Conservation (phyloP, 2,888 invertebrate species). For the Caenorhabditis uteleia region DNA sequence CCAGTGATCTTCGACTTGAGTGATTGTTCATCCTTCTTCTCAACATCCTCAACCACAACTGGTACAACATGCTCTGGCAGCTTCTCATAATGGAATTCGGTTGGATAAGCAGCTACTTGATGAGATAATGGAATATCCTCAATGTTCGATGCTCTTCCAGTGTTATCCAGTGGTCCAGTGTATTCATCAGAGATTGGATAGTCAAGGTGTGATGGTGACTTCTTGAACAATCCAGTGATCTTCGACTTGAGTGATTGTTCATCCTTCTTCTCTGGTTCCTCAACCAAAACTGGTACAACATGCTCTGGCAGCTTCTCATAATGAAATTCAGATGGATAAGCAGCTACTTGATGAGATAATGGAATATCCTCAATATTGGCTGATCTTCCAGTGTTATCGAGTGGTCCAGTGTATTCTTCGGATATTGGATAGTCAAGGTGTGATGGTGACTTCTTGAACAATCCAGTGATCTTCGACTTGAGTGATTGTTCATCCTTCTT, state of each 20-base stretch:
- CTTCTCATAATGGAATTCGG: not conserved
- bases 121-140: not conserved
- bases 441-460: conserved; percentile 1
- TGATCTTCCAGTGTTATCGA: not conserved
- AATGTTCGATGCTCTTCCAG: not conserved
- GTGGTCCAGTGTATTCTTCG: not conserved
- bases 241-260: not conserved
- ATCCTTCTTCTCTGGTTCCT: not conserved
- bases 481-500: not conserved
- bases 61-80: not conserved
- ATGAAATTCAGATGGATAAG: not conserved
- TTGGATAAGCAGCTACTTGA: not conserved
- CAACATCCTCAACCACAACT: not conserved
- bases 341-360: not conserved
- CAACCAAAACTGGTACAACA: not conserved
- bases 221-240: not conserved
- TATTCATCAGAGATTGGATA: not conserved
- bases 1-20: not conserved
- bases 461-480: not conserved
- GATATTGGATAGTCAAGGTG: not conserved
- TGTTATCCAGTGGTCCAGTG: not conserved
- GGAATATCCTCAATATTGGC: not conserved
- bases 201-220: not conserved
- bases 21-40: not conserved
- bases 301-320: conserved; percentile 1